phyloP scores from a whole-genome alignment of 2,888 invertebrate genomes.

The Drosophila kanekoi region DNA sequence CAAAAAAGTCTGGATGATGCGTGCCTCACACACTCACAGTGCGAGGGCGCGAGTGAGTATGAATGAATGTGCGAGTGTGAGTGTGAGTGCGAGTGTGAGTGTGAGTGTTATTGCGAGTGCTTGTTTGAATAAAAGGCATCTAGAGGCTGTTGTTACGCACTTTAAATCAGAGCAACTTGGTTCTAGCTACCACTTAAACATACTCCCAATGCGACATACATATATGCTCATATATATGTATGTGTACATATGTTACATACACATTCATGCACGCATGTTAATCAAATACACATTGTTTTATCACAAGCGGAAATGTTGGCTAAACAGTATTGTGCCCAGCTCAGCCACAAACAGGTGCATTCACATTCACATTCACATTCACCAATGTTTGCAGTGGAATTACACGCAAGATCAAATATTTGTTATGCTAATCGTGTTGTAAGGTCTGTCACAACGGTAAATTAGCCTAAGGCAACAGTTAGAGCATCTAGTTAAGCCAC shows the following conservation, averaged over 20 bases:
- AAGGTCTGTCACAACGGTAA: constrained; percentile 29
- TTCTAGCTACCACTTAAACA: neutral
- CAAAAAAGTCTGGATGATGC: constrained; percentile 65
- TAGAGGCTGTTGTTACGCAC: constrained; percentile 46
- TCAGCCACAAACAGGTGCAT: constrained; percentile 57
- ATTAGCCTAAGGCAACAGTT: constrained; percentile 3
- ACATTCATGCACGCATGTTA: constrained; percentile 26
- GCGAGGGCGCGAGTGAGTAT: constrained; percentile 12
- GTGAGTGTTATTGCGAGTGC: constrained; percentile 27
- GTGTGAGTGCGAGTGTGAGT: constrained; percentile 12
- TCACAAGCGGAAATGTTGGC: constrained; percentile 66
- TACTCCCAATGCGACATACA: neutral
- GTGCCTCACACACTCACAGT: constrained; percentile 28
- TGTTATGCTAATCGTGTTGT: constrained; percentile 36
- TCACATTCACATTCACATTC: constrained; percentile 28
- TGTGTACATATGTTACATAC: constrained; percentile 8
- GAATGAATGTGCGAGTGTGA: constrained; percentile 1
- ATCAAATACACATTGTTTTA: constrained; percentile 57
- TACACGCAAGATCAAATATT: constrained; percentile 42
- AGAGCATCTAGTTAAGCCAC: constrained; percentile 10
- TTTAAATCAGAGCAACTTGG: constrained; percentile 45
- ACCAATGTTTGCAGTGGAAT: constrained; percentile 24
- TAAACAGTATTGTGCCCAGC: constrained; percentile 32
- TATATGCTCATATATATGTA: neutral
- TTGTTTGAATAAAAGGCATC: constrained; percentile 17